Evolutionary conservation across 2,888 invertebrate species (phyloP).

Genomic region (Meteorus colon): DNA sequence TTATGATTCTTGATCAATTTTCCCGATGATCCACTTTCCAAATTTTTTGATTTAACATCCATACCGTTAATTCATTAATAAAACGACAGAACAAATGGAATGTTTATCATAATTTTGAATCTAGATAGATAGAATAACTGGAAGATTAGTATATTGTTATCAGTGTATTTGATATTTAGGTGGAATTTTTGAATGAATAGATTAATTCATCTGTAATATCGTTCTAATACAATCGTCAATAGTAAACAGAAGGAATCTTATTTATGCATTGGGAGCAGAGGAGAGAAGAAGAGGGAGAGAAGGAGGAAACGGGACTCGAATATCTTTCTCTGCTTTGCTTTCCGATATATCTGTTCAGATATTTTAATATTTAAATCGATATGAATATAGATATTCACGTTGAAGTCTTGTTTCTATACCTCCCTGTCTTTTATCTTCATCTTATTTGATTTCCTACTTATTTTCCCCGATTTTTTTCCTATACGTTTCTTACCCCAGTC

Average conservation of each 20-base stretch:
- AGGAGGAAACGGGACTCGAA: constrained; percentile 12
- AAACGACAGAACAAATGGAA: background rate
- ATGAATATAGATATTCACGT: background rate
- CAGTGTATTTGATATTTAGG: background rate
- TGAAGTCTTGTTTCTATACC: background rate
- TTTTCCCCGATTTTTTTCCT: background rate
- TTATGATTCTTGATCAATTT: background rate
- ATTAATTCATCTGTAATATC: background rate
- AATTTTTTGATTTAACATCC: background rate
- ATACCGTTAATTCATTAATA: background rate
- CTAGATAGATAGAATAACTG: too few relatives aligned
- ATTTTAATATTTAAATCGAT: background rate
- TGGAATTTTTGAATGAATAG: background rate
- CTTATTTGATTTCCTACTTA: background rate
- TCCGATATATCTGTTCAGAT: background rate
- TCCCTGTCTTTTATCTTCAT: background rate
- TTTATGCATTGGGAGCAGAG: background rate
- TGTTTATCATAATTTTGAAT: too few relatives aligned
- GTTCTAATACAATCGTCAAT: background rate
- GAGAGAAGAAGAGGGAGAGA: background rate
- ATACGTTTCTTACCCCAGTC: background rate
- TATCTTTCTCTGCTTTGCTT: background rate
- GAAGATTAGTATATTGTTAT: too few relatives aligned
- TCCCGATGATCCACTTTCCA: constrained; percentile 10
- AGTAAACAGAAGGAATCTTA: constrained; percentile 14